Conservation (phyloP, 2,888 invertebrate species). For the Pristionchus arcanus region DNA sequence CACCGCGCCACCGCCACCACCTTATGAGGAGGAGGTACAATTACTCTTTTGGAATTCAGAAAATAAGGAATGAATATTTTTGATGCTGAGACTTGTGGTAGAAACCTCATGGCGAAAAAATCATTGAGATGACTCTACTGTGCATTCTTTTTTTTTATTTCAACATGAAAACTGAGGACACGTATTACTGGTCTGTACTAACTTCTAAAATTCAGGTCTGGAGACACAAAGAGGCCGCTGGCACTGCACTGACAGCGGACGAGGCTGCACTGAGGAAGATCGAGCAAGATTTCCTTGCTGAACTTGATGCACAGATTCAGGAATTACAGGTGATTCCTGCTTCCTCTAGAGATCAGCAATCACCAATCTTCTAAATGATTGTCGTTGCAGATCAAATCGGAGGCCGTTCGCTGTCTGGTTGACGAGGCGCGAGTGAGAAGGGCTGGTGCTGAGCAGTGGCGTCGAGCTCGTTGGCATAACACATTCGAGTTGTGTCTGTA, state of each 20-base stretch:
- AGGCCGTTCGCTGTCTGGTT: constrained; percentile 54
- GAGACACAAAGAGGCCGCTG: neutral
- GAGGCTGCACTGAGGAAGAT: constrained; percentile 50
- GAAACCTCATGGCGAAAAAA: no score
- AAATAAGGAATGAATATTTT: no score
- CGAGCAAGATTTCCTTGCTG: constrained; percentile 55
- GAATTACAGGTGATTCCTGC: constrained; percentile 43
- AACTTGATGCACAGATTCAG: constrained; percentile 54
- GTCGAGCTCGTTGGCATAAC: constrained; percentile 51
- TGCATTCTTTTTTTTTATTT: no score
- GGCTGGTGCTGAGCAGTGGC: constrained; percentile 45
- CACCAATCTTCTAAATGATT: neutral
- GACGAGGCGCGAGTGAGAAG: constrained; percentile 51
- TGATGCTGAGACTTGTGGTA: no score
- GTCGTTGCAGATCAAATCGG: constrained; percentile 48
- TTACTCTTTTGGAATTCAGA: no score
- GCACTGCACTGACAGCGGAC: neutral
- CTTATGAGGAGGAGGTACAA: neutral
- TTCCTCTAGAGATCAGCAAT: no score
- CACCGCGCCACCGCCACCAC: constrained; percentile 52
- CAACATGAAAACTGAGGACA: no score
- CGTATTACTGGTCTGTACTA: no score
- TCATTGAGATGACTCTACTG: no score
- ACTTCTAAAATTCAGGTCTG: constrained; percentile 19
- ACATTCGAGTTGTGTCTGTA: constrained; percentile 55